Evolutionary conservation across 2,113 vertebrate species (phyloP), one percentile per base, ranked within the genome.

Genomic region (Gnathonemus echidnorhynchus): DNA sequence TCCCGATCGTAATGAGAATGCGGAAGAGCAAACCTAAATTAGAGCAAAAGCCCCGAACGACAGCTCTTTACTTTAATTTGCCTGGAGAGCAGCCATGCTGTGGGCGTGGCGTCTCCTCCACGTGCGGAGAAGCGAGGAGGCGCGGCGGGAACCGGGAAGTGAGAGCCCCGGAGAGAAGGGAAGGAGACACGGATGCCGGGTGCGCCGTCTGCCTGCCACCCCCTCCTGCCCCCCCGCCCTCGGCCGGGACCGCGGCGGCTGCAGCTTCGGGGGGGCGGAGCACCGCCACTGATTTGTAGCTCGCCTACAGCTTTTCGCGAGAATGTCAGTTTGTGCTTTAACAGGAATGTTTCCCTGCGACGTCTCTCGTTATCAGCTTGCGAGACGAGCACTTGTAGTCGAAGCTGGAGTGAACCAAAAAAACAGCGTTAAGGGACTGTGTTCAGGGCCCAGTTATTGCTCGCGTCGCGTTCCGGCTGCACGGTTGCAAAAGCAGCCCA

Each of bases 401-500:
- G 48, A 2, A 80, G 24, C 19, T 42, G 49, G 70, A 89, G 8
- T 52, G 35, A 84, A 89, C 27, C 66, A 50, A 24, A 39, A 52
- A 24, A 49, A 45, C 24, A 45, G 24, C 39, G 19, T 52, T 80
- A n/a, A 88, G 62, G 66, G 46, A 52, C 49, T 89, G 46, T 56
- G 49, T 85, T 24, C 19, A 24, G 19, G 77, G 7, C 52, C 19
- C 50, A 11, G 86, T 89, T 52, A 7, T 90, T 87, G 39, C 56
- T 88, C 58, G 49, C 89, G 52, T 90, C 90, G 53, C 87, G 45
- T 90, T 89, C 53, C 88, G 66, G 88, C 77, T 87, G 84, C 31
- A 77, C 86, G 49, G 80, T 89, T 83, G 87, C 80, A 91, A 88
- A 91, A 90, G 90, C 91, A 89, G 88, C 77, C 56, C 50, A 62